Evolutionary conservation across 2,113 vertebrate species (phyloP), one percentile per base, ranked within the genome.

Genomic region (Passer domesticus): DNA sequence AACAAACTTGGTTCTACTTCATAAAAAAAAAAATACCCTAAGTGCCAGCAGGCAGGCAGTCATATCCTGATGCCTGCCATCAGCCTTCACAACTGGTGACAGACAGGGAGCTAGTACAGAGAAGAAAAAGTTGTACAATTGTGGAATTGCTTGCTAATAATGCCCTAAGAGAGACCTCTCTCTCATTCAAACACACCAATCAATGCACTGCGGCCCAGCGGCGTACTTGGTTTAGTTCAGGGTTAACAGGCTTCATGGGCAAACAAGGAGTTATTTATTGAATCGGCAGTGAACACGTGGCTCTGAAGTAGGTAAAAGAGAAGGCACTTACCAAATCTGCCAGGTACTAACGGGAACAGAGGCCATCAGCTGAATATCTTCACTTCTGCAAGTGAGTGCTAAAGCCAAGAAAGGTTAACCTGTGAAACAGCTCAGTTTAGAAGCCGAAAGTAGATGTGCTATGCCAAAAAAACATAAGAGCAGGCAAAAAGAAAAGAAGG

Each of bases 211-310:
- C 1, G 4, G 37, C 33, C 60, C 49, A 63, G 30, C 2, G 70
- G 64, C 3, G 2, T 37, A 52, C 58, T 68, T 78, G 76, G 35
- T 39, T 94, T 75, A 60, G n/a, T 10, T 25, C 31, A 75, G 75
- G 85, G 31, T 63, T 50, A 67, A 84, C 27, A 78, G 52, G 66
- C 81, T 90, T 33, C 62, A 46, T 21, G 14, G 74, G 46, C 87
- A 96, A 96, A 96, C 85, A 96, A 91, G 58, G 94, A 96, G 93
- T 94, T 96, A 96, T 96, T 95, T 94, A 96, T 94, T 96, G 94
- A 94, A 92, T 80, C 66, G 46, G 39, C 69, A 95, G 43, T 6
- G 77, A 92, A 64, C 67, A 91, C 9, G 6, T 16, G 9, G 24
- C 39, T 66, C 70, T 66, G 33, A 94, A 94, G 35, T 1, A 62